These are phyloP conservation scores for Mesodorylaimus sp. DNA, from an alignment of 2,888 invertebrate species.

Conservation along the genomic window DNA sequence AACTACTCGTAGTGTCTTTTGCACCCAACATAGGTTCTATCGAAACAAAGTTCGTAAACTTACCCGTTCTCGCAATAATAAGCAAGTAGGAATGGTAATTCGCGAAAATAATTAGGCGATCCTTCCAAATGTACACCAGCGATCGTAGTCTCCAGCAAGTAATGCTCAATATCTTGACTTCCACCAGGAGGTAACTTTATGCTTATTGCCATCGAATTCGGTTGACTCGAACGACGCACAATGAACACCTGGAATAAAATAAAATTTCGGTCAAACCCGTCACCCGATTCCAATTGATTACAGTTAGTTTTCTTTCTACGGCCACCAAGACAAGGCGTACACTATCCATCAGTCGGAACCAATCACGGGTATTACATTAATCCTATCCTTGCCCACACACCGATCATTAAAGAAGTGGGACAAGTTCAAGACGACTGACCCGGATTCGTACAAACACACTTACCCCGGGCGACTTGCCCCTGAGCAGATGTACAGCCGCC, in stretches of 20 bases:
- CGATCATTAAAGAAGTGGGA: neutral
- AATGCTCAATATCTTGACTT: constrained; percentile 83
- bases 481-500: constrained; percentile 76
- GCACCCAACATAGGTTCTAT: neutral
- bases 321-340: no score
- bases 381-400: no score
- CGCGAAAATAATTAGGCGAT: constrained; percentile 75
- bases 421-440: no score
- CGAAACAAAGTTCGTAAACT: constrained; percentile 21
- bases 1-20: no score
- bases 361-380: no score
- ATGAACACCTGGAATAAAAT: constrained; percentile 57
- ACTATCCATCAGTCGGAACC: no score
- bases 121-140: constrained; percentile 62
- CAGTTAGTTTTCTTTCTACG: no score
- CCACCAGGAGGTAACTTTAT: constrained; percentile 68
- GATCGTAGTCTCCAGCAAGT: constrained; percentile 62
- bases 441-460: constrained; percentile 31
- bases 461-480: constrained; percentile 78
- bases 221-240: constrained; percentile 77
- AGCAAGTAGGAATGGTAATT: constrained; percentile 73
- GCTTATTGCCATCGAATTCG: constrained; percentile 81
- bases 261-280: neutral
- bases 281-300: no score
- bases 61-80: constrained; percentile 81